Evolutionary conservation across 1,140 invertebrate species (phyloP).

Genomic region (Drosophila ohnishii): DNA sequence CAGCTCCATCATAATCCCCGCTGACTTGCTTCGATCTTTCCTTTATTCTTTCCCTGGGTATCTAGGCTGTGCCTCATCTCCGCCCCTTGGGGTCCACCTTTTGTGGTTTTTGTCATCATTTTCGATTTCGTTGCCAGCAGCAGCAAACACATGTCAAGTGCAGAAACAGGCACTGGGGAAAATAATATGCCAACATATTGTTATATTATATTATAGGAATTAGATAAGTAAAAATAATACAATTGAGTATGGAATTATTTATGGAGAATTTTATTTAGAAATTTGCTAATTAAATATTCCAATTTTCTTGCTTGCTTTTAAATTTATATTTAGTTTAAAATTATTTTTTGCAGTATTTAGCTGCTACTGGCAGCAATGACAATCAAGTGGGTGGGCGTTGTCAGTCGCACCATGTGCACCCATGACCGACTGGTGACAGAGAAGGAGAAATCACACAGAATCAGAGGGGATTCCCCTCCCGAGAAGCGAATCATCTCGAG

Average conservation of each 20-base stretch:
- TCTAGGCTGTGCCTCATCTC: not conserved
- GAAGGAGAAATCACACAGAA: conserved; percentile 16
- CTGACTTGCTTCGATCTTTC: conserved; percentile 13
- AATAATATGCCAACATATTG: not conserved
- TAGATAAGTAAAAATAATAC: not conserved
- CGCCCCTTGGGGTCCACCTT: conserved; percentile 26
- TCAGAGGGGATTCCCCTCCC: not conserved
- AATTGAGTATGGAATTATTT: too few relatives aligned
- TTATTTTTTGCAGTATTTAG: not conserved
- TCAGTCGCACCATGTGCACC: conserved; percentile 45
- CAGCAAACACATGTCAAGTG: conserved; percentile 25
- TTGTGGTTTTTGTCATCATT: conserved; percentile 59
- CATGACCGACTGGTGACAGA: conserved; percentile 60
- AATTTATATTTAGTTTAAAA: not conserved
- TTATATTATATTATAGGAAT: not conserved
- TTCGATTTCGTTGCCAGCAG: conserved; percentile 47
- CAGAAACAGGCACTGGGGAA: conserved; percentile 12
- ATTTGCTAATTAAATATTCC: too few relatives aligned
- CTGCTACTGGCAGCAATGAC: conserved; percentile 16
- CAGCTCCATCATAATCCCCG: conserved; percentile 28
- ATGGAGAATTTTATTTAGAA: too few relatives aligned
- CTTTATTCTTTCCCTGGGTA: conserved; percentile 1
- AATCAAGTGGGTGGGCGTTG: conserved; percentile 61
- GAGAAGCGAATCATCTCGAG: conserved; percentile 19
- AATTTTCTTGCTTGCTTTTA: too few relatives aligned